These are phyloP conservation scores for Fulica atra DNA, from an alignment of 2,113 vertebrate species.

Conservation along the genomic window DNA sequence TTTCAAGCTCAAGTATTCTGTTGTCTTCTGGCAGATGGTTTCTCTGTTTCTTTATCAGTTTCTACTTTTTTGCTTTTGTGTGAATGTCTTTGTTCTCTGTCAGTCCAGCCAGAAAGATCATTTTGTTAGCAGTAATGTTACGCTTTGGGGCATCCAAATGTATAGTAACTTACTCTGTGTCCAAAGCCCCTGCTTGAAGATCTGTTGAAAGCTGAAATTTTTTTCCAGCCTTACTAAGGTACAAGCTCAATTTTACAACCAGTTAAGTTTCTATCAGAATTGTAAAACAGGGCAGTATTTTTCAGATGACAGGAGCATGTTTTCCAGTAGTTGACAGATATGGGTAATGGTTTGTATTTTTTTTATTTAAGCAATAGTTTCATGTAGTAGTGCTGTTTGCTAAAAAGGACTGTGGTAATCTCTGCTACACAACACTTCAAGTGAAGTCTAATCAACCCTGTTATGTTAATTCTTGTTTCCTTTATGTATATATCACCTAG, in stretches of 20 bases:
- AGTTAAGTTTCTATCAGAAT: not conserved
- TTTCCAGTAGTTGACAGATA: not conserved
- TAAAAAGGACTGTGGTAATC: not conserved
- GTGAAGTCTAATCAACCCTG: not conserved
- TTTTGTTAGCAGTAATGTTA: not conserved
- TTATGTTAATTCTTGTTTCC: fast-evolving
- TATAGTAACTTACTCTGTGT: not conserved
- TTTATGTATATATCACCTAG: not conserved
- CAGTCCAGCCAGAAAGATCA: not conserved
- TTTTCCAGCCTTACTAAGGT: not conserved
- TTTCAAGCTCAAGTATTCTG: not conserved
- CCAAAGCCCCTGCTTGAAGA: not conserved
- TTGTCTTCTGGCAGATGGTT: not conserved
- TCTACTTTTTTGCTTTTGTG: not conserved
- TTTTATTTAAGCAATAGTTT: not conserved
- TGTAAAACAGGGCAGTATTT: not conserved
- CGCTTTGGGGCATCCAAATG: not conserved
- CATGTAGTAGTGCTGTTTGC: not conserved
- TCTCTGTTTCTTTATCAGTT: not conserved
- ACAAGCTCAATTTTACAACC: not conserved
- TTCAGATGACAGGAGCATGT: not conserved
- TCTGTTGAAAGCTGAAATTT: not conserved
- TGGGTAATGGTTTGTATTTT: not conserved
- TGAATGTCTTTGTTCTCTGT: not conserved
- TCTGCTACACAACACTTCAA: not conserved